phyloP scores from a whole-genome alignment of 2,888 invertebrate genomes.

The Apoda limacodes region DNA sequence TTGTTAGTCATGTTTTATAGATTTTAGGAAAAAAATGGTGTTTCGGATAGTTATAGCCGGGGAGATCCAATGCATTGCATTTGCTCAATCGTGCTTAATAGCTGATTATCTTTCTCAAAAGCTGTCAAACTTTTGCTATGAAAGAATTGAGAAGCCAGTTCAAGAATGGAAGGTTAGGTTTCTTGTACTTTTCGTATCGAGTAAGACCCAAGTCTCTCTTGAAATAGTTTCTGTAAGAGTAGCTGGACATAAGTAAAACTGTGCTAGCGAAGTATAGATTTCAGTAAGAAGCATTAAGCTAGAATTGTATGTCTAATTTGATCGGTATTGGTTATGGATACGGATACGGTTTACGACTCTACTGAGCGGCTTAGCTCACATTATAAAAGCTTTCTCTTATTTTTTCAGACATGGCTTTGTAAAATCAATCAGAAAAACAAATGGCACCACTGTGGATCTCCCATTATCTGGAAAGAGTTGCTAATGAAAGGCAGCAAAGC shows the following conservation, averaged over 20 bases:
- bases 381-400: not conserved
- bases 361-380: too few species aligned
- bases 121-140: constrained; percentile 67
- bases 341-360: too few species aligned
- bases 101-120: constrained; percentile 63
- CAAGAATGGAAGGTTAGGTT: constrained; percentile 62
- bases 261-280: too few species aligned
- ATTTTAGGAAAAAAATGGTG: constrained; percentile 41
- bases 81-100: constrained; percentile 63
- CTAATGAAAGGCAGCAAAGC: constrained; percentile 64
- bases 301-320: too few species aligned
- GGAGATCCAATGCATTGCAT: constrained; percentile 57
- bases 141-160: constrained; percentile 51
- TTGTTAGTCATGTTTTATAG: too few species aligned
- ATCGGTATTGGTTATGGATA: too few species aligned
- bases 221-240: too few species aligned
- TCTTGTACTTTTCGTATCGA: too few species aligned
- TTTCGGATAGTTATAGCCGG: constrained; percentile 68
- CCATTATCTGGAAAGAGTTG: constrained; percentile 73
- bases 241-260: too few species aligned
- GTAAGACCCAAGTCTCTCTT: too few species aligned
- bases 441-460: constrained; percentile 68
- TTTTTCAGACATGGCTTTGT: constrained; percentile 55
- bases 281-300: too few species aligned
- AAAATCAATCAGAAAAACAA: constrained; percentile 59